These are phyloP conservation scores for Pyrochroa serraticornis DNA, from an alignment of 2,888 invertebrate genomes.

Conservation along the genomic window DNA sequence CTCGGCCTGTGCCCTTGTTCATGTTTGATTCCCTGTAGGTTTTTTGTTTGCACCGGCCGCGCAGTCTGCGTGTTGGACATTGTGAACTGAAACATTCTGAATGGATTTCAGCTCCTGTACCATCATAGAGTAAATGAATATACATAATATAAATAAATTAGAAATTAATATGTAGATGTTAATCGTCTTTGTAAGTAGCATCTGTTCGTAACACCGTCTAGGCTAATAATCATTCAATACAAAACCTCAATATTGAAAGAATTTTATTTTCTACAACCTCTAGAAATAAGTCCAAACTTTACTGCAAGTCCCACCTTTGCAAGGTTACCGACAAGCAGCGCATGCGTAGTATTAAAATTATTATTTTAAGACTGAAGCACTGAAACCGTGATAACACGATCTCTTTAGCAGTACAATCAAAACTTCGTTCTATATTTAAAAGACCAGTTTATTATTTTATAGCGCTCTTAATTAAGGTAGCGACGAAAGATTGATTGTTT, in stretches of 20 bases:
- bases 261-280: conserved; percentile 31
- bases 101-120: conserved; percentile 51
- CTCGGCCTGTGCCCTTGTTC: conserved; percentile 9
- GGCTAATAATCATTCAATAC: conserved; percentile 58
- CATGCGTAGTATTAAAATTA: too few species aligned
- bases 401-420: too few species aligned
- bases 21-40: conserved; percentile 23
- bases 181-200: conserved; percentile 61
- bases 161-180: conserved; percentile 58
- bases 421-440: too few species aligned
- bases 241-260: conserved; percentile 48
- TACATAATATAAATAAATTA: conserved; percentile 58
- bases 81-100: conserved; percentile 49
- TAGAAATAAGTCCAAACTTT: too few species aligned
- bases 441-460: too few species aligned
- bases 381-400: too few species aligned
- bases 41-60: conserved; percentile 29
- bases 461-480: too few species aligned
- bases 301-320: too few species aligned
- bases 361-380: too few species aligned
- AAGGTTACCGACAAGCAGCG: too few species aligned
- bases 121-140: conserved; percentile 55
- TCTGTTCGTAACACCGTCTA: conserved; percentile 60
- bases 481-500: too few species aligned
- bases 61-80: conserved; percentile 35